phyloP scores from a whole-genome alignment of 2,113 vertebrate species.

The Fulmarus glacialis region DNA sequence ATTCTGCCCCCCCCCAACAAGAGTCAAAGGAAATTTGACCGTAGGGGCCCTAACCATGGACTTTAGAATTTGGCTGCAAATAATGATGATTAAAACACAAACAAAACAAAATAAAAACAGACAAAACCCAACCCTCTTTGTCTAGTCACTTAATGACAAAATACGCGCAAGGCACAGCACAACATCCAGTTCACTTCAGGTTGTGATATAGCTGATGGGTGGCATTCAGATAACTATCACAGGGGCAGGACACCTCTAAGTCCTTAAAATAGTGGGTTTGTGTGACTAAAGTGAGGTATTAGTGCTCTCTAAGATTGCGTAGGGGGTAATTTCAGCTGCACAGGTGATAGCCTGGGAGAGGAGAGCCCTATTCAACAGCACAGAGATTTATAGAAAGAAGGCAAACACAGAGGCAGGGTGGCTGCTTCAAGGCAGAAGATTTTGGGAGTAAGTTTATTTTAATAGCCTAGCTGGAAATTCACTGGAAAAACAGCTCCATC shows the following conservation, averaged over 20 bases:
- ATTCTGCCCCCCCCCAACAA: not conserved
- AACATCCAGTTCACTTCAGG: not conserved
- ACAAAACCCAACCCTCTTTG: not conserved
- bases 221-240: not conserved
- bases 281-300: not conserved
- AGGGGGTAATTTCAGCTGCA: not conserved
- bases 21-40: not conserved
- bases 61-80: slow-evolving; percentile 42
- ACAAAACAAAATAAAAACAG: not conserved
- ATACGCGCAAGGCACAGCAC: not conserved
- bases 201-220: not conserved
- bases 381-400: not conserved
- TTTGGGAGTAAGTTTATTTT: not conserved
- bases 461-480: slow-evolving; percentile 7
- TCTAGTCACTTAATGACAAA: not conserved
- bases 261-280: not conserved
- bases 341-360: not conserved
- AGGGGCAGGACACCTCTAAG: not conserved
- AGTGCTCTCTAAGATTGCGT: not conserved
- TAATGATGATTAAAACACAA: not conserved
- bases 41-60: not conserved
- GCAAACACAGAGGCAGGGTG: not conserved
- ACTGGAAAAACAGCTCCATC: not conserved
- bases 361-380: not conserved
- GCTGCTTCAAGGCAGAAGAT: not conserved